A percentile compares a stretch with the other conserved stretches of the same genome.
phyloP scores from a whole-genome alignment of 37 sponge, comb jelly and placozoan genomes.

The Crambe crambe region DNA sequence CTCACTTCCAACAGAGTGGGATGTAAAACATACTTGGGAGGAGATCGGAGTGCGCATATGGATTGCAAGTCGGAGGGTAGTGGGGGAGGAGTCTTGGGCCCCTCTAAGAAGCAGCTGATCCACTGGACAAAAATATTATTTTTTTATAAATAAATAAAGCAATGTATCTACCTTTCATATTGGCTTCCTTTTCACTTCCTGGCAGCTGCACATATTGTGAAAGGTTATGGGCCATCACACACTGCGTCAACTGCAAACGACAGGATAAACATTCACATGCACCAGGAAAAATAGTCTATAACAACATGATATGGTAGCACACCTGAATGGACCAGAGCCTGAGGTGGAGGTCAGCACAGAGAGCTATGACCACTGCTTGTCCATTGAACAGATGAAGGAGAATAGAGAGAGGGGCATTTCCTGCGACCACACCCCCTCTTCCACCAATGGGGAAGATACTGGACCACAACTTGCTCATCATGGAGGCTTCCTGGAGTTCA shows the following conservation, averaged over 20 bases:
- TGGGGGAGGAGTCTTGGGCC: neutral
- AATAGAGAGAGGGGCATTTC: conserved; percentile 32
- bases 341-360: conserved; percentile 44
- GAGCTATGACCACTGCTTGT: conserved; percentile 26
- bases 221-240: conserved; percentile 26
- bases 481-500: conserved; percentile 37
- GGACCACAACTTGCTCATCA: conserved; percentile 51
- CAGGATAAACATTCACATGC: neutral
- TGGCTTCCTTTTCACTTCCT: neutral
- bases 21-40: neutral
- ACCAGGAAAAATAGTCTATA: too few species aligned
- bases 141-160: too few species aligned
- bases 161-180: neutral
- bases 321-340: conserved; percentile 60
- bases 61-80: neutral
- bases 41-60: neutral
- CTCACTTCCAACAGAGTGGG: too few species aligned
- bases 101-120: neutral
- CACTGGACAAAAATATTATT: neutral
- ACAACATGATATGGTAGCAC: neutral
- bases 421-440: conserved; percentile 19
- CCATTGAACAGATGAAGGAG: conserved; percentile 38
- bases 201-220: conserved; percentile 10
- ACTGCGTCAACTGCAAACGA: conserved; percentile 16
- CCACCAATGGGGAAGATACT: conserved; percentile 19